Evolutionary conservation across 2,113 vertebrate species (phyloP).

Genomic region (Psilopogon haemacephalus): DNA sequence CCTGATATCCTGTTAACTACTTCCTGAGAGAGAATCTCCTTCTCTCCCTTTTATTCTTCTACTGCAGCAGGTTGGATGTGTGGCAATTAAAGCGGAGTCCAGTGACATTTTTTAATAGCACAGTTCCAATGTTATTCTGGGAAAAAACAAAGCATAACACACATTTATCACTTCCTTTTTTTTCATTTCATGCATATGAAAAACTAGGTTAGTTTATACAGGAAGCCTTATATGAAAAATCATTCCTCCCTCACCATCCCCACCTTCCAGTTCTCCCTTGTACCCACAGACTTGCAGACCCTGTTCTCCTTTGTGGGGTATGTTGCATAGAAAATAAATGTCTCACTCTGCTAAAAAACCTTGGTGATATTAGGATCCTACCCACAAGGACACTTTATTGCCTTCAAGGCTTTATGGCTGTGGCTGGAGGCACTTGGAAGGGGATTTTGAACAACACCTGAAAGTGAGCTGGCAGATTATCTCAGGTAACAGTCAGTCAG

Average conservation of each 20-base stretch:
- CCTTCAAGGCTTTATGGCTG: background rate
- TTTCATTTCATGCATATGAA: background rate
- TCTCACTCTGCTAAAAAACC: background rate
- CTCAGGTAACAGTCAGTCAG: constrained; percentile 7
- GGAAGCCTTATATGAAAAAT: background rate
- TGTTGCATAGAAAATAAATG: background rate
- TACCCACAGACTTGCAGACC: background rate
- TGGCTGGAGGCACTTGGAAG: constrained; percentile 21
- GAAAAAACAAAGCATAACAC: background rate
- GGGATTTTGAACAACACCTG: constrained; percentile 26
- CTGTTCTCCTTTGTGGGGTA: background rate
- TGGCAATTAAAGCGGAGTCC: background rate
- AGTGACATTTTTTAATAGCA: background rate
- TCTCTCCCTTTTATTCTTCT: background rate
- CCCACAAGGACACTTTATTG: background rate
- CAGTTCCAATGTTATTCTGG: background rate
- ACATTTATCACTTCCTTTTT: background rate
- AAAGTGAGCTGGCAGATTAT: constrained; percentile 2
- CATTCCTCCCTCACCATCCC: background rate
- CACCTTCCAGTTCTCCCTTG: background rate
- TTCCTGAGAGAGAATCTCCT: background rate
- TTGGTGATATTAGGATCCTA: background rate
- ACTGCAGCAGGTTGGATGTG: background rate
- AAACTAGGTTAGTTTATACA: background rate
- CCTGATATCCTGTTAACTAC: too few relatives aligned